These are phyloP conservation scores for Eidolon dupreanum DNA, from an alignment of 2,797 vertebrate genomes.

Conservation along the genomic window DNA sequence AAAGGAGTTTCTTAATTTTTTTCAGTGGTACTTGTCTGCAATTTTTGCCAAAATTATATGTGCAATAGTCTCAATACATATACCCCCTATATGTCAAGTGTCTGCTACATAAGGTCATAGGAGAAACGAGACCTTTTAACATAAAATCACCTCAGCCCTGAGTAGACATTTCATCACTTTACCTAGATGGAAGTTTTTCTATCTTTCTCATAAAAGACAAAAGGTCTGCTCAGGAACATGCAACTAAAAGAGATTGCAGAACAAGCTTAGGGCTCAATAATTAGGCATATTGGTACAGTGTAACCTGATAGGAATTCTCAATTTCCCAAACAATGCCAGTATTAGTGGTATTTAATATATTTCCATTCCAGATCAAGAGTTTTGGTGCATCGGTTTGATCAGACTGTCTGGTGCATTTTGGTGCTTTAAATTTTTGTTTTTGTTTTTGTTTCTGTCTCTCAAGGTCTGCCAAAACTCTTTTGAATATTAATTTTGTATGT, in stretches of 20 bases:
- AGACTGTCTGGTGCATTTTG: not conserved
- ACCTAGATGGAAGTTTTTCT: not conserved
- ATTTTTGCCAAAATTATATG: slow-evolving; percentile 13
- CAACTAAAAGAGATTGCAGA: not conserved
- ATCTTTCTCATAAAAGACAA: not conserved
- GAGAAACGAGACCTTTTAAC: slow-evolving; percentile 3
- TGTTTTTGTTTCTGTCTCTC: not conserved
- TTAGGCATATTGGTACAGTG: not conserved
- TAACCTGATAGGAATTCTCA: not conserved
- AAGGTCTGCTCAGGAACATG: not conserved
- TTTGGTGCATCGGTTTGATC: not conserved
- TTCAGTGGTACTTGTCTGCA: not conserved
- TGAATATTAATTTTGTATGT: not conserved
- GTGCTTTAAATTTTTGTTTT: not conserved
- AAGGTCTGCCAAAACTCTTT: not conserved
- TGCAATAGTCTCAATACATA: not conserved
- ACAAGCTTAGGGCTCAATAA: not conserved
- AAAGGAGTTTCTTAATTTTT: not conserved
- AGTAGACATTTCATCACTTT: slow-evolving; percentile 4
- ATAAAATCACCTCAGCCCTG: not conserved
- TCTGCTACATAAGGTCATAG: not conserved
- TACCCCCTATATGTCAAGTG: slow-evolving; percentile 12
- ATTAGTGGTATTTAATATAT: not conserved
- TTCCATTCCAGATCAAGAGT: not conserved
- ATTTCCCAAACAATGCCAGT: not conserved